These are phyloP conservation scores for Poicephalus meyeri DNA, from an alignment of 2,113 vertebrate genomes.

Conservation along the genomic window DNA sequence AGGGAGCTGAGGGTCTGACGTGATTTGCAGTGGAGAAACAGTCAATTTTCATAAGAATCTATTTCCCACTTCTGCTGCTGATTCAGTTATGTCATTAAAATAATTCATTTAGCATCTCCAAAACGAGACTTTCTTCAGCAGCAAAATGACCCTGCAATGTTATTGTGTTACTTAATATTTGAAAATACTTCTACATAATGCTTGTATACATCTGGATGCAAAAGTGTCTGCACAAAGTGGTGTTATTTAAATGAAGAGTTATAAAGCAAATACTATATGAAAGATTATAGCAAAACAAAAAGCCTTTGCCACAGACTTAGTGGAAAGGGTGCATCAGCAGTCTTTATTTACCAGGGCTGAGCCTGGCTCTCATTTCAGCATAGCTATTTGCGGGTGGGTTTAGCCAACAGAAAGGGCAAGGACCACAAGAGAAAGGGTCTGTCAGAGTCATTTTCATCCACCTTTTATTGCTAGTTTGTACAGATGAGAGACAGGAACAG, in stretches of 20 bases:
- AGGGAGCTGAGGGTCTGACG: not conserved
- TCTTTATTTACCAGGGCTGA: conserved; percentile 18
- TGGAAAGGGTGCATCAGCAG: not conserved
- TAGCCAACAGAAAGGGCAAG: conserved; percentile 10
- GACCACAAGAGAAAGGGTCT: conserved; percentile 28
- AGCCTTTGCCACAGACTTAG: not conserved
- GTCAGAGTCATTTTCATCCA: conserved; percentile 35
- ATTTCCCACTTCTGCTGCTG: not conserved
- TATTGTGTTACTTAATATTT: not conserved
- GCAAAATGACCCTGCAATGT: not conserved
- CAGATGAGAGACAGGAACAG: conserved; percentile 15
- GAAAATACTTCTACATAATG: not conserved
- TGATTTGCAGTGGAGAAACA: not conserved
- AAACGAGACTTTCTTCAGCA: not conserved
- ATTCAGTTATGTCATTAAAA: not conserved
- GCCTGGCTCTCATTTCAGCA: not conserved
- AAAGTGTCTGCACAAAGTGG: not conserved
- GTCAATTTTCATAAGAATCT: not conserved
- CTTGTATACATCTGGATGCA: not conserved
- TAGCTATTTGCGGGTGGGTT: not conserved
- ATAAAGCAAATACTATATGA: not conserved
- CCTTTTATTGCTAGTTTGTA: not conserved
- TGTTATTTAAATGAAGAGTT: not conserved
- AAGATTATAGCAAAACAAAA: conserved; percentile 18
- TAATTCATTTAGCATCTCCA: not conserved